phyloP scores from a whole-genome alignment of 2,888 invertebrate genomes.

The Pantelozetes paolii region DNA sequence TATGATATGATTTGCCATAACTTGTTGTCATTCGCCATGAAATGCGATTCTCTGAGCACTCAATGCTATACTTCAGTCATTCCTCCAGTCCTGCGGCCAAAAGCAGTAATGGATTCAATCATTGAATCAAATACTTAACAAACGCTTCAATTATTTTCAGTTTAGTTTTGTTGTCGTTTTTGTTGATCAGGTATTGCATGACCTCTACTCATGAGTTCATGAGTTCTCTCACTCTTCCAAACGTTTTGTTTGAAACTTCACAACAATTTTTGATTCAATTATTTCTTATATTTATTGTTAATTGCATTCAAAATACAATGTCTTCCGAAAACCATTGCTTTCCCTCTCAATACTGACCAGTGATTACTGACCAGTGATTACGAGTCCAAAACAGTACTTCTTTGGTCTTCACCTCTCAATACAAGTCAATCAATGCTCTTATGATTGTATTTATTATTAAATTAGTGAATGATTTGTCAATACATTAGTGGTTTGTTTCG shows the following conservation, averaged over 20 bases:
- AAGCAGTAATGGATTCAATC: too few relatives aligned
- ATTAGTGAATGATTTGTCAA: slow-evolving; percentile 25
- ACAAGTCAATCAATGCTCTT: not conserved
- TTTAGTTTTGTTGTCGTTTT: not conserved
- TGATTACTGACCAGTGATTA: too few relatives aligned
- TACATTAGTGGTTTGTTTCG: slow-evolving; percentile 18
- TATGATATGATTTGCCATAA: not conserved
- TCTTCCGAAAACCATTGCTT: slow-evolving; percentile 20
- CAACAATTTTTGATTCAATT: not conserved
- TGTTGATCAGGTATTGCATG: not conserved
- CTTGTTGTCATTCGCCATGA: slow-evolving; percentile 1
- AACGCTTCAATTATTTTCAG: slow-evolving; percentile 15
- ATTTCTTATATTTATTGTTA: not conserved
- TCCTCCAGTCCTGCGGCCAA: slow-evolving; percentile 12
- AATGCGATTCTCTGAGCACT: slow-evolving; percentile 35
- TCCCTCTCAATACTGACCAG: slow-evolving; percentile 9
- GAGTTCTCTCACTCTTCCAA: not conserved
- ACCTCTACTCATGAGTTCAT: too few relatives aligned
- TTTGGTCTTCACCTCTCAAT: slow-evolving; percentile 12
- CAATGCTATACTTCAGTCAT: not conserved
- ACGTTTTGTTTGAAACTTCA: not conserved
- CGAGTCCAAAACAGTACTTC: slow-evolving; percentile 9
- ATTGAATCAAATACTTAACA: not conserved
- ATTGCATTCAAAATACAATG: not conserved
- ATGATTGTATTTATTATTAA: not conserved